Evolutionary conservation across 2,797 vertebrate species (phyloP).

Genomic region (Phyllotis vaccarum): DNA sequence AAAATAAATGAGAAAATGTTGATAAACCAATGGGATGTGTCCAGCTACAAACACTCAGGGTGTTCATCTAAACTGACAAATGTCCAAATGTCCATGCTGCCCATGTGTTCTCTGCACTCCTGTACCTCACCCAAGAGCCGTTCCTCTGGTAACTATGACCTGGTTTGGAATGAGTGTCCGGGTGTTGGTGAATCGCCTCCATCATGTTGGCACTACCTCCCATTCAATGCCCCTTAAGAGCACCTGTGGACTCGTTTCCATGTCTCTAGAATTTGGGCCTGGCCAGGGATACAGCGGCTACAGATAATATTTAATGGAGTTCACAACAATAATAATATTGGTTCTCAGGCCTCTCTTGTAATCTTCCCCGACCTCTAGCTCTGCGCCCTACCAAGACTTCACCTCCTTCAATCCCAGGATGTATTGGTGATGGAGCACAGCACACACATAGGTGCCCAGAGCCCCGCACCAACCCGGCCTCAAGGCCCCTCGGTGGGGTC

Average conservation of each 20-base stretch:
- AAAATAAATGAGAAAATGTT: neutral
- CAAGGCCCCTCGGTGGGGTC: neutral
- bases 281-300: neutral
- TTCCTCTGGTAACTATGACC: neutral
- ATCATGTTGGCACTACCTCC: neutral
- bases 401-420: neutral
- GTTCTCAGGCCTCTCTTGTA: conserved; percentile 6
- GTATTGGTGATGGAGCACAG: neutral
- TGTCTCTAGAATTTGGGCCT: conserved; percentile 3
- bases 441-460: neutral
- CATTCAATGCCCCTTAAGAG: neutral
- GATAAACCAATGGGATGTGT: neutral
- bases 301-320: neutral
- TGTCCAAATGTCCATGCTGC: neutral
- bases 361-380: neutral
- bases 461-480: neutral
- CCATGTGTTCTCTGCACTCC: neutral
- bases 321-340: neutral
- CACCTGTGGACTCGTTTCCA: neutral
- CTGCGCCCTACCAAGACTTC: neutral
- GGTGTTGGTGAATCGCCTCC: neutral
- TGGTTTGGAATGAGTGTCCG: neutral
- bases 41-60: neutral
- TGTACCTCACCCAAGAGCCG: neutral
- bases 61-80: neutral